Base-by-base conservation (phyloP, 2,888 invertebrate species). In the Lasioglossum vierecki region DNA sequence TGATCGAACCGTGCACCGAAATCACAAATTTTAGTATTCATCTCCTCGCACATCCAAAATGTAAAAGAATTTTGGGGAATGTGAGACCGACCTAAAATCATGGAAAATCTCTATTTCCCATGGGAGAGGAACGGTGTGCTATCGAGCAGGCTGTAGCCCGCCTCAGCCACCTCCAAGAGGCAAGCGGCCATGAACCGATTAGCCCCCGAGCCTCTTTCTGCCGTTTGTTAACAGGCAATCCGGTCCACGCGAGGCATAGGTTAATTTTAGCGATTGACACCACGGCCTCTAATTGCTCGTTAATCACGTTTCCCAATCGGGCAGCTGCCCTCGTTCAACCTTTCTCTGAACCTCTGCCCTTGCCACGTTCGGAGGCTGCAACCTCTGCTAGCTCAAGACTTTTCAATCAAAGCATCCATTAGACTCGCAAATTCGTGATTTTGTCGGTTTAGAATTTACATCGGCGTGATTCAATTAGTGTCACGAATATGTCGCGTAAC, bases 121-220 rank as follows among this genome's bases (percentile, higher is more conserved):
- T 22, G 68, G 39, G 1, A 68, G n/a, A 41, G 68, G 22, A 30
- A n/a, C 18, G 9, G 4, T 11, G 26, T 80, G 82, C 80, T 79
- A 83, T 84, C 86, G 76, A 81, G 57, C 80, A 79, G 71, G 11
- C 53, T 15, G 3, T 18, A 35, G 49, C 44, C 44, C 81, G 44
- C 73, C 73, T 82, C 83, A 39, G 53, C 60, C 22, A 66, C 68
- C 60, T 60, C 60, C 26, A 13, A 60, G 57, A 80, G 79, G 60
- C 78, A 79, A 88, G 80, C 80, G 84, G 46, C 82, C 87, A 41
- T 88, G 85, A 88, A 87, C 82, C 82, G 81, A 88, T 88, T 87
- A 85, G 73, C 41, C 44, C 68, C 82, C 66, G 68, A 68, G 68
- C 68, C 44, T 86, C 74, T 81, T 71, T 83, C 83, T 70, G 30